phyloP scores from a whole-genome alignment of 2,888 invertebrate species.

The Parthenolecanium corni region DNA sequence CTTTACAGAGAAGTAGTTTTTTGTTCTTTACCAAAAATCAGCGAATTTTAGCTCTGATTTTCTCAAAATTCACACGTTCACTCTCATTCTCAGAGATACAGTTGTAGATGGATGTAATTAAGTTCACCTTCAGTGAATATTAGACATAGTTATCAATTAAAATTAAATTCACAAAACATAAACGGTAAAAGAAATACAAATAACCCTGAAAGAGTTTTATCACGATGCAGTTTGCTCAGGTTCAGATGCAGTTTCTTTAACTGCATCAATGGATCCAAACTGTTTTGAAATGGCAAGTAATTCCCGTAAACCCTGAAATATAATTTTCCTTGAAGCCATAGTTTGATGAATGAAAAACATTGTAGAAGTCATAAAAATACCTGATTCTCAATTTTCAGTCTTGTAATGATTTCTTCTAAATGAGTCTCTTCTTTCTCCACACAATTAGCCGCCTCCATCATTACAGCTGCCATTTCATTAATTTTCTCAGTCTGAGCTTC shows the following conservation, averaged over 20 bases:
- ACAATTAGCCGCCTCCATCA: constrained; percentile 72
- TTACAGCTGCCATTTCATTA: constrained; percentile 88
- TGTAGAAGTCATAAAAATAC: constrained; percentile 38
- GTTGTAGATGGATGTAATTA: too few species aligned
- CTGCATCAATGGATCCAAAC: constrained; percentile 45
- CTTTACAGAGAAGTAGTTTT: too few species aligned
- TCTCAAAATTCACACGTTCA: too few species aligned
- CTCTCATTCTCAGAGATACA: too few species aligned
- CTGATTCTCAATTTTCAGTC: constrained; percentile 77
- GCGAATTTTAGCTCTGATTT: too few species aligned
- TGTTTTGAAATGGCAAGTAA: constrained; percentile 68
- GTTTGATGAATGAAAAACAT: background rate
- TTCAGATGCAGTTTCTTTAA: background rate
- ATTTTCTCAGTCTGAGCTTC: constrained; percentile 73
- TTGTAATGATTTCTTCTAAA: constrained; percentile 58
- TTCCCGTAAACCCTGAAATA: constrained; percentile 63
- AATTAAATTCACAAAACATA: too few species aligned
- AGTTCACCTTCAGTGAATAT: too few species aligned
- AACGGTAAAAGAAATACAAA: too few species aligned
- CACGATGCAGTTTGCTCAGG: too few species aligned
- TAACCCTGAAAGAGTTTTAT: too few species aligned
- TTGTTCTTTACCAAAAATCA: too few species aligned
- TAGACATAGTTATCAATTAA: too few species aligned
- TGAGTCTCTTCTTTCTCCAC: constrained; percentile 62
- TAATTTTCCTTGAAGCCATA: constrained; percentile 30